Evolutionary conservation across 64 coral and sea anemone genomes (phyloP).

Genomic region (Dendronephthya gigantea): DNA sequence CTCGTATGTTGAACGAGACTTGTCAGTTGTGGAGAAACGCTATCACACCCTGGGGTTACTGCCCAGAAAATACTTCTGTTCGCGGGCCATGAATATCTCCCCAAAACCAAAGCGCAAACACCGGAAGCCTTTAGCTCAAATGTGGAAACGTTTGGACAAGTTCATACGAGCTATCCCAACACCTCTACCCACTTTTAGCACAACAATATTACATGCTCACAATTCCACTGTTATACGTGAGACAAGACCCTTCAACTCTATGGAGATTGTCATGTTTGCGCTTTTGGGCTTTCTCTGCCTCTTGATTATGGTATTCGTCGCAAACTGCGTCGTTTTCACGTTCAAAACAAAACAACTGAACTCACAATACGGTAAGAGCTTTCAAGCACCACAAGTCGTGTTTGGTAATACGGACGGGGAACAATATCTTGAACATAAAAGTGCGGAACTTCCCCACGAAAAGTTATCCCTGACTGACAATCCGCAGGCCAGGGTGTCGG

Average conservation of each 20-base stretch:
- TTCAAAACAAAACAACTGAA: slow-evolving; percentile 2
- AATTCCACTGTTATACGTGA: background rate
- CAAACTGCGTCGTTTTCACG: background rate
- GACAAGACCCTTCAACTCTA: background rate
- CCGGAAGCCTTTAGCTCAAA: background rate
- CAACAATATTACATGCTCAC: background rate
- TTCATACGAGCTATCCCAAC: background rate
- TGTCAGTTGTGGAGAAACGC: background rate
- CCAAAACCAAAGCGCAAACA: background rate
- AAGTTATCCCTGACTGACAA: background rate
- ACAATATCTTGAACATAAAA: background rate
- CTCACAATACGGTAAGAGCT: background rate
- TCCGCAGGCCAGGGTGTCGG: background rate
- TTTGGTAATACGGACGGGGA: background rate
- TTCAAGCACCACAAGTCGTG: background rate
- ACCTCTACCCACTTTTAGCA: background rate
- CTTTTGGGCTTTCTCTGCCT: background rate
- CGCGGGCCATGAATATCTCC: background rate
- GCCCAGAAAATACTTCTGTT: background rate
- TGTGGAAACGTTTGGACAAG: background rate
- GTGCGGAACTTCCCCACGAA: background rate
- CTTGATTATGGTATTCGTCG: background rate
- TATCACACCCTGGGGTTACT: background rate
- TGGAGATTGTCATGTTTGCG: slow-evolving; percentile 3
- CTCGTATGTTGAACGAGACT: background rate